phyloP scores from a whole-genome alignment of 2,113 vertebrate genomes.

The Cathartes aura region DNA sequence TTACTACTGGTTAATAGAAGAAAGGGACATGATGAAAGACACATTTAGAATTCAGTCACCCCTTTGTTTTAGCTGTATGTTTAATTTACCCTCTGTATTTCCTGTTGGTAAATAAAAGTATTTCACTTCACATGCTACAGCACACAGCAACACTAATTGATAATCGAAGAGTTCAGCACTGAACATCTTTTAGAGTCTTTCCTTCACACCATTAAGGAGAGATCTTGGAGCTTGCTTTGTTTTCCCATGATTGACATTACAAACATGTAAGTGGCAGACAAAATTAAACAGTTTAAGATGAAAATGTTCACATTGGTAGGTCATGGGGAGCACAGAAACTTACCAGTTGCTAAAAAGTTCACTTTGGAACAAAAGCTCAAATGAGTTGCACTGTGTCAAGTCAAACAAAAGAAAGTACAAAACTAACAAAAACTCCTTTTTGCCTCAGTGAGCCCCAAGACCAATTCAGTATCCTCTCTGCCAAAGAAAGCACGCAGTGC shows the following conservation, averaged over 20 bases:
- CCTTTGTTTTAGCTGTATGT: background rate
- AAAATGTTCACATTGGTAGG: background rate
- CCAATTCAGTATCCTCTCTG: background rate
- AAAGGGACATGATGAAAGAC: conserved; percentile 7
- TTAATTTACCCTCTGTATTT: background rate
- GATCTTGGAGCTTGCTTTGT: background rate
- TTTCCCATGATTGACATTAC: background rate
- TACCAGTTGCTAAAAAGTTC: conserved; percentile 1
- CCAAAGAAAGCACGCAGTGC: background rate
- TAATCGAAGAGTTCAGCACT: background rate
- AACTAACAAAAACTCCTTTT: conserved; percentile 36
- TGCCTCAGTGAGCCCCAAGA: conserved; percentile 3
- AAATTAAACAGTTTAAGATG: background rate
- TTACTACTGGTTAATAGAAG: conserved; percentile 54
- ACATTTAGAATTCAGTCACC: background rate
- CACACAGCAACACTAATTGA: background rate
- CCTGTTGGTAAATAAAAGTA: background rate
- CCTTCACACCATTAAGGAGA: background rate
- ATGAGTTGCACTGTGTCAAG: background rate
- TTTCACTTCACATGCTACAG: background rate
- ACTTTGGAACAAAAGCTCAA: conserved; percentile 9
- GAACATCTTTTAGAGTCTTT: background rate
- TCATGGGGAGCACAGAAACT: background rate
- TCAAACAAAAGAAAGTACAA: conserved; percentile 19
- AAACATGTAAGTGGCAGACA: background rate